These are phyloP conservation scores for Laspeyria flexula DNA, from an alignment of 2,888 invertebrate species.

Conservation along the genomic window DNA sequence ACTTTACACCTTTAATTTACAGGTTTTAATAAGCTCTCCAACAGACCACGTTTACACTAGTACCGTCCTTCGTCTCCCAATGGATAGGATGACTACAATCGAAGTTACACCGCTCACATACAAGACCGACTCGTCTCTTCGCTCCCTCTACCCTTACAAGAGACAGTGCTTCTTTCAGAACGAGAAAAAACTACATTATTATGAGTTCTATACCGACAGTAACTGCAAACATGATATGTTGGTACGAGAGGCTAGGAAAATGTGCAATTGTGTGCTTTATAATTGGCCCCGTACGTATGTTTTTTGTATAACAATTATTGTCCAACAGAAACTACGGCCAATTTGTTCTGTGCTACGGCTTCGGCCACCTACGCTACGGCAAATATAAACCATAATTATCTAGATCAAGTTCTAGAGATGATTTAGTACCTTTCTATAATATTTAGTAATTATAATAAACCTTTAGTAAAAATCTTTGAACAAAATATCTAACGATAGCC, in stretches of 20 bases:
- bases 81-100: slow-evolving; percentile 78
- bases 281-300: slow-evolving; percentile 76
- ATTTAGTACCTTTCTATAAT: no score
- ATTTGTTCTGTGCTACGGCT: no score
- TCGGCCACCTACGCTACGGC: no score
- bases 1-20: no score
- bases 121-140: slow-evolving; percentile 69
- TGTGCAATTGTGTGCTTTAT: slow-evolving; percentile 77
- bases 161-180: slow-evolving; percentile 79
- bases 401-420: no score
- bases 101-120: slow-evolving; percentile 77
- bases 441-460: no score
- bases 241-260: slow-evolving; percentile 71
- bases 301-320: not conserved
- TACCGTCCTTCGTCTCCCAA: slow-evolving; percentile 75
- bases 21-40: slow-evolving; percentile 77
- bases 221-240: slow-evolving; percentile 84
- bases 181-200: slow-evolving; percentile 70
- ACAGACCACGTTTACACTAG: slow-evolving; percentile 77
- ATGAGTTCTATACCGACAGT: slow-evolving; percentile 80
- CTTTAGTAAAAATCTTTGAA: no score
- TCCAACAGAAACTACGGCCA: no score
- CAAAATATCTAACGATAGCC: no score
- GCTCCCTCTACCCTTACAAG: slow-evolving; percentile 60
- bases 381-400: no score